phyloP scores from a whole-genome alignment of 1,140 invertebrate species.

The Ceratosolen fusciceps region DNA sequence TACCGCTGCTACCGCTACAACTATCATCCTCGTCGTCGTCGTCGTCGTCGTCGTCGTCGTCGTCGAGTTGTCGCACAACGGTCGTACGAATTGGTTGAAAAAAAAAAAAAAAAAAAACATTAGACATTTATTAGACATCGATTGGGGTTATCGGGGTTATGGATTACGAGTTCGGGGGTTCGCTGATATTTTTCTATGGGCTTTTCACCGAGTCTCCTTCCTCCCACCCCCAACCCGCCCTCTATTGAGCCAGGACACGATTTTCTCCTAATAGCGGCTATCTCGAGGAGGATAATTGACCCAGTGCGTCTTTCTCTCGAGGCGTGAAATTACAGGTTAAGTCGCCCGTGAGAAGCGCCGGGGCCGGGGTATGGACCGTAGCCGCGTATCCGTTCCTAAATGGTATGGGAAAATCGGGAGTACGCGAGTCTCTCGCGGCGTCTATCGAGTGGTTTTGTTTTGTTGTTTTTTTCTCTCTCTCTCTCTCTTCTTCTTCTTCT shows the following conservation, averaged over 20 bases:
- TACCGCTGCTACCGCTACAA: too few relatives aligned
- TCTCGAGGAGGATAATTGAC: background rate
- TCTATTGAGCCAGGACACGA: background rate
- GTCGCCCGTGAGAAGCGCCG: constrained; percentile 10
- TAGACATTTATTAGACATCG: background rate
- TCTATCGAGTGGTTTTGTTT: constrained; percentile 28
- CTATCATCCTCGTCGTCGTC: too few relatives aligned
- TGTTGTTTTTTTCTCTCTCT: too few relatives aligned
- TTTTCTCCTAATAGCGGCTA: constrained; percentile 4
- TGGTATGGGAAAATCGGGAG: constrained; percentile 34
- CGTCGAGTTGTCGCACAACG: too few relatives aligned
- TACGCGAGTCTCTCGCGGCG: constrained; percentile 3
- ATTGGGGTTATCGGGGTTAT: too few relatives aligned
- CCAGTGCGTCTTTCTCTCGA: background rate
- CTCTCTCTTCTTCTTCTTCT: too few relatives aligned
- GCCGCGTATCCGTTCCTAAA: background rate
- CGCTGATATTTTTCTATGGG: background rate
- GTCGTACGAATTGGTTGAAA: too few relatives aligned
- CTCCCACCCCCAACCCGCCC: too few relatives aligned
- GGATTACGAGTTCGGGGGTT: too few relatives aligned
- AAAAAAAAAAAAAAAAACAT: too few relatives aligned
- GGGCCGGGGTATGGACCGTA: too few relatives aligned
- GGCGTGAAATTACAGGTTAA: constrained; percentile 29
- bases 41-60: too few relatives aligned
- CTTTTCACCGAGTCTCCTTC: background rate